phyloP scores from a whole-genome alignment of 2,797 vertebrate genomes.

The Artibeus jamaicensis region DNA sequence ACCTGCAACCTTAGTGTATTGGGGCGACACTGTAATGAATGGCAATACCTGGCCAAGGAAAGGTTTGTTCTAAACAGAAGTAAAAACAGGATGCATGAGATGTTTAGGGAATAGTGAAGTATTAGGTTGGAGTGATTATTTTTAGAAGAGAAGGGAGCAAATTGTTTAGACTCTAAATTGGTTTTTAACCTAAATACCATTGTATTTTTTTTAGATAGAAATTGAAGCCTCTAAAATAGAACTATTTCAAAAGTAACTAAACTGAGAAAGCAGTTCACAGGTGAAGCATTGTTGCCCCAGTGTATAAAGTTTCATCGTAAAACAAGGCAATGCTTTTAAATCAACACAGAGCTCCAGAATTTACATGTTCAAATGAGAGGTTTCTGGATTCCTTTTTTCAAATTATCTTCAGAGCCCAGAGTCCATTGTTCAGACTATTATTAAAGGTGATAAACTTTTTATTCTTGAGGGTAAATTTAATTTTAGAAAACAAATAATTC shows the following conservation, averaged over 20 bases:
- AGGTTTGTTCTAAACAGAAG: not conserved
- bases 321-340: not conserved
- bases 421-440: not conserved
- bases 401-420: not conserved
- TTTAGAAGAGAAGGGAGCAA: not conserved
- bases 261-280: not conserved
- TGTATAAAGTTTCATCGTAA: not conserved
- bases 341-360: not conserved
- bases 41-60: not conserved
- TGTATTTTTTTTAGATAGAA: not conserved
- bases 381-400: conserved; percentile 21
- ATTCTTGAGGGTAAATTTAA: not conserved
- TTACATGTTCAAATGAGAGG: not conserved
- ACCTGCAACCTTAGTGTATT: not conserved
- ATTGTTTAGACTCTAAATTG: not conserved
- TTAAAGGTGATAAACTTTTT: not conserved
- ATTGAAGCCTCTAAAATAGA: not conserved
- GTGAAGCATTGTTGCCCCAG: not conserved
- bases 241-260: conserved; percentile 24
- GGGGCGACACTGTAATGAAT: not conserved
- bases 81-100: not conserved
- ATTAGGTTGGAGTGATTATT: not conserved
- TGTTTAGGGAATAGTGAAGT: not conserved
- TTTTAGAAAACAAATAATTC: conserved; percentile 27
- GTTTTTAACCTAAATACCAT: not conserved